Evolutionary conservation across 2,797 vertebrate genomes (phyloP).

Genomic region (Enteromius radiatus): DNA sequence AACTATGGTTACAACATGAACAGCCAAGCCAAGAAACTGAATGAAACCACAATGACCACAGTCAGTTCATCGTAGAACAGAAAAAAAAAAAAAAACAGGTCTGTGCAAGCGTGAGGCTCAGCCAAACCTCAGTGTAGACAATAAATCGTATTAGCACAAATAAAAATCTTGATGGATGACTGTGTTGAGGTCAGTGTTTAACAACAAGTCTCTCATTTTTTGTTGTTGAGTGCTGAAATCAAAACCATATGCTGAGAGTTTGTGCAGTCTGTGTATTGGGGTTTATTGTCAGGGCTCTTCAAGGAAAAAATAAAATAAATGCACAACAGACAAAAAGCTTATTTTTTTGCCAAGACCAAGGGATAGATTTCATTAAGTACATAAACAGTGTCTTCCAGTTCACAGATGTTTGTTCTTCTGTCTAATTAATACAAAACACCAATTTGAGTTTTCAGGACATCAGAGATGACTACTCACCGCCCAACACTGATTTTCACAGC

Average conservation of each 20-base stretch:
- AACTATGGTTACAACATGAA: slow-evolving; percentile 50
- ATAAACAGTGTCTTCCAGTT: slow-evolving; percentile 29
- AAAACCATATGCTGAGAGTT: slow-evolving; percentile 67
- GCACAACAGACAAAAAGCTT: too few relatives aligned
- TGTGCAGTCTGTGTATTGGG: slow-evolving; percentile 44
- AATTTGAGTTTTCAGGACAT: not conserved
- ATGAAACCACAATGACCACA: slow-evolving; percentile 56
- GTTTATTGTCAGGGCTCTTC: slow-evolving; percentile 21
- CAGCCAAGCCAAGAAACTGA: slow-evolving; percentile 55
- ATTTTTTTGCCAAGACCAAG: not conserved
- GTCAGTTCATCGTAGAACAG: slow-evolving; percentile 45
- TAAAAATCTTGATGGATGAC: slow-evolving; percentile 63
- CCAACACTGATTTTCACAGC: not conserved
- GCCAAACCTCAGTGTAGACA: slow-evolving; percentile 59
- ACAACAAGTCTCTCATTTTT: slow-evolving; percentile 51
- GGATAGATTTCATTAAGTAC: slow-evolving; percentile 38
- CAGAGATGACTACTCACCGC: not conserved
- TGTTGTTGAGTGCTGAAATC: slow-evolving; percentile 63
- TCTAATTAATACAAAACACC: slow-evolving; percentile 22
- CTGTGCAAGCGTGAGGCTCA: slow-evolving; percentile 53
- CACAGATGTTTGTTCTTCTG: slow-evolving; percentile 18
- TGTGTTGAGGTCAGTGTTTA: slow-evolving; percentile 56
- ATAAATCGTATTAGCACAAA: slow-evolving; percentile 66
- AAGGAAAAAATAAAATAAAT: too few relatives aligned
- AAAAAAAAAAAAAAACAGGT: slow-evolving; percentile 60